Evolutionary conservation across 2,113 vertebrate species (phyloP).

Genomic region (Monopterus albus): DNA sequence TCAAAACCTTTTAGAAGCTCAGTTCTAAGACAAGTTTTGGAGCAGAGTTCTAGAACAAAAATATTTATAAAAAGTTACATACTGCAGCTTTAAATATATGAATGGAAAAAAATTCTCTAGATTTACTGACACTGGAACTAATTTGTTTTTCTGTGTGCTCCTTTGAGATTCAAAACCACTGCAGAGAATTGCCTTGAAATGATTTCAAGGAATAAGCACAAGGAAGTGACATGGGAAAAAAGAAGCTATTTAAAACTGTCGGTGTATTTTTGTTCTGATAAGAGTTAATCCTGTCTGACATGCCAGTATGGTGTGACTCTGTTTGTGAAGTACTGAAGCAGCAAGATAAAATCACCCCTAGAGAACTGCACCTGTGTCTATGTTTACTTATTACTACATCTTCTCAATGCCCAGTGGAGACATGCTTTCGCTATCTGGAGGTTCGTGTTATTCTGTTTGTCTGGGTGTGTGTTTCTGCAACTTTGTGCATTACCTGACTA

Average conservation of each 20-base stretch:
- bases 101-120: too few relatives aligned
- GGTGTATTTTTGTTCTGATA: slow-evolving; percentile 9
- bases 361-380: slow-evolving; percentile 61
- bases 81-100: too few relatives aligned
- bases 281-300: slow-evolving; percentile 30
- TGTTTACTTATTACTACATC: slow-evolving; percentile 71
- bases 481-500: slow-evolving; percentile 88
- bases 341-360: slow-evolving; percentile 37
- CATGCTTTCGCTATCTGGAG: slow-evolving; percentile 45
- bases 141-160: too few relatives aligned
- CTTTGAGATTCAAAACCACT: too few relatives aligned
- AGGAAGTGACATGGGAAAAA: too few relatives aligned
- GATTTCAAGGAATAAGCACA: too few relatives aligned
- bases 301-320: slow-evolving; percentile 30
- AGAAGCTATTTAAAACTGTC: background rate
- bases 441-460: slow-evolving; percentile 61
- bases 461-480: slow-evolving; percentile 42
- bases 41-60: too few relatives aligned
- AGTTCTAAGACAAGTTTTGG: too few relatives aligned
- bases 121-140: too few relatives aligned
- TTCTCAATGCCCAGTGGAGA: slow-evolving; percentile 55
- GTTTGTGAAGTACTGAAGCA: slow-evolving; percentile 49
- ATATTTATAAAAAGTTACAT: too few relatives aligned
- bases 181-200: too few relatives aligned
- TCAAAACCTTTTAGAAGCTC: too few relatives aligned